Evolutionary conservation across 2,797 vertebrate species (phyloP), one percentile per base, ranked within the genome.

Genomic region (Cichlasoma orientale): DNA sequence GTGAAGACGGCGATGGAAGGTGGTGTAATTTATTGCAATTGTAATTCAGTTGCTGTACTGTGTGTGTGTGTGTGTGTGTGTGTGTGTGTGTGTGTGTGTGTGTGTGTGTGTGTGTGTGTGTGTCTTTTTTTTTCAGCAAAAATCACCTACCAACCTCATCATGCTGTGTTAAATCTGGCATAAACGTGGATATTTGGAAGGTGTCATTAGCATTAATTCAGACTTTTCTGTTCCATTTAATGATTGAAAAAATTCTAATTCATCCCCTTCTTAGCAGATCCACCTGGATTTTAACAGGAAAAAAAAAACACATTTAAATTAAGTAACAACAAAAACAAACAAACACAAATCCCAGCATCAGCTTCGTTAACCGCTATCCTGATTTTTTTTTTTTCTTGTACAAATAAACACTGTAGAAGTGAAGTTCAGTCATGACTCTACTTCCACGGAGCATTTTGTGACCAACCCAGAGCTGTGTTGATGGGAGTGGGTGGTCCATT

Each of bases 401-500:
- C 9, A 36, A 50, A 55, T 6, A 25, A 13, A 41, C 11, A 59
- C 33, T 50, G 10, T 4, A 3, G 61, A 61, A 70, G 14, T 38
- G 33, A 21, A 14, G 58, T 2, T 38, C 27, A 76, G 31, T 61
- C 56, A 50, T 10, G n/a, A 69, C 74, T 55, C 38, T 23, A 7
- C 33, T 79, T 69, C 59, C 36, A 55, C 63, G n/a, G 44, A n/a
- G 19, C 69, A 63, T 56, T 72, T 52, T 12, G n/a, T 11, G 50
- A 33, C 29, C 55, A 50, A 71, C 57, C 66, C 72, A 47, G 6
- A 76, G 68, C 36, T 41, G 75, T 53, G 82, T 56, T 56, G 82
- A 77, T 56, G 76, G 83, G 38, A 78, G 85, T 85, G 83, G 91
- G 92, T 90, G 91, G 89, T 29, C 33, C 92, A 86, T 89, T 93